Percentiles rank a stretch among this genome's conserved stretches.
These are phyloP conservation scores for Carassius auratus DNA, from an alignment of 2,113 vertebrate genomes.

Conservation along the genomic window DNA sequence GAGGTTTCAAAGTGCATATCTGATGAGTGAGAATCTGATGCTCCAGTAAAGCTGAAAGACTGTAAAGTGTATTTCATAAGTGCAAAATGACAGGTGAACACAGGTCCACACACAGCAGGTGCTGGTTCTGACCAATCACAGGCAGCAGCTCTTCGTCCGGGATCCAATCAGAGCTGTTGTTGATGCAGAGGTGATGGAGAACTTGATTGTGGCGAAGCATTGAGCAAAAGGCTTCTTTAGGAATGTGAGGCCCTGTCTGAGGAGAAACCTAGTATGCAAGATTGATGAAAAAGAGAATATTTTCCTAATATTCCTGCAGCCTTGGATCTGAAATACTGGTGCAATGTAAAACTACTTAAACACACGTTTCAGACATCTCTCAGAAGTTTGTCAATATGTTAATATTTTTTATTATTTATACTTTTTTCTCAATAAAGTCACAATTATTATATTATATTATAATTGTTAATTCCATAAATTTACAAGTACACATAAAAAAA, in stretches of 20 bases:
- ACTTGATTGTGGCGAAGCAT: conserved; percentile 88
- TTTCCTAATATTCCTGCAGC: neutral
- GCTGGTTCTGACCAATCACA: conserved; percentile 89
- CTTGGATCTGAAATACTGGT: too few species aligned
- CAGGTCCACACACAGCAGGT: conserved; percentile 86
- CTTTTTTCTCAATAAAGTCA: too few species aligned
- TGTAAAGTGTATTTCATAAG: neutral
- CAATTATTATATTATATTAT: too few species aligned
- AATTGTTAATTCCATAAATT: too few species aligned
- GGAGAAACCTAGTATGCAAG: neutral
- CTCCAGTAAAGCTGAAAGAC: neutral
- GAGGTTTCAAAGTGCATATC: conserved; percentile 12
- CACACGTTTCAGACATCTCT: neutral
- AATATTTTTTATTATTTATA: too few species aligned
- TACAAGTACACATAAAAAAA: too few species aligned
- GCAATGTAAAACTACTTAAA: neutral
- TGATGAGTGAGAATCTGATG: neutral
- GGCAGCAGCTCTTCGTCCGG: conserved; percentile 90
- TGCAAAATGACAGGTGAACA: conserved; percentile 56
- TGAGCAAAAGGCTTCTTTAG: conserved; percentile 83
- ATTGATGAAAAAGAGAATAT: neutral
- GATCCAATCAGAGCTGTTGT: conserved; percentile 90
- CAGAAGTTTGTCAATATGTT: neutral
- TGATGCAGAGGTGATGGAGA: conserved; percentile 85
- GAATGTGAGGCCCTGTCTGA: conserved; percentile 83